These are phyloP conservation scores for Hydropotes inermis DNA, from an alignment of 2,113 vertebrate species.

Conservation along the genomic window DNA sequence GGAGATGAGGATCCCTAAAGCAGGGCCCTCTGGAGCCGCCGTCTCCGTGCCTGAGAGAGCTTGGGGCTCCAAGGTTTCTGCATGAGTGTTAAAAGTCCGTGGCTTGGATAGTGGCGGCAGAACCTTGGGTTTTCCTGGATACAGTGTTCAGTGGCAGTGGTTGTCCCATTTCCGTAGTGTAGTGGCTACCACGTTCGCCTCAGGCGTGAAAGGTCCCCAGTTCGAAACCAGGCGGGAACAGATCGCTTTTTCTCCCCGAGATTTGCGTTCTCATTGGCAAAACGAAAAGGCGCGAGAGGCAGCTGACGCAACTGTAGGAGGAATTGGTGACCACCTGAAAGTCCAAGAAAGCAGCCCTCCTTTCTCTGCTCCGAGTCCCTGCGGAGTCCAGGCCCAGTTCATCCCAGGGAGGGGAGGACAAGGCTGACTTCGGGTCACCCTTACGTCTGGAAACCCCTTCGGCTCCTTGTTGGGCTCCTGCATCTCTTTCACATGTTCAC, in stretches of 20 bases:
- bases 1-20: not conserved
- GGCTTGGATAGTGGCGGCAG: not conserved
- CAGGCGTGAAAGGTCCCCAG: not conserved
- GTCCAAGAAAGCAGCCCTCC: not conserved
- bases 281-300: not conserved
- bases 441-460: not conserved
- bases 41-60: not conserved
- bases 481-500: not conserved
- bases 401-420: not conserved
- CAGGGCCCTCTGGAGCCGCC: rapidly evolving
- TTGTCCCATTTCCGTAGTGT: rapidly evolving
- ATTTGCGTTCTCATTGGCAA: not conserved
- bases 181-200: not conserved
- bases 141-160: rapidly evolving
- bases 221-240: not conserved
- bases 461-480: rapidly evolving
- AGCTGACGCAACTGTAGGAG: not conserved
- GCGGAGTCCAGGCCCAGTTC: not conserved
- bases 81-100: not conserved
- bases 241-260: rapidly evolving
- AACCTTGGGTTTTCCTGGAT: rapidly evolving
- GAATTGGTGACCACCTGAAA: not conserved
- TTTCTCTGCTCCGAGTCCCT: not conserved
- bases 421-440: not conserved
- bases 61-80: not conserved